Evolutionary conservation across 2,797 vertebrate species (phyloP).

Genomic region (Aotus griseimembra): DNA sequence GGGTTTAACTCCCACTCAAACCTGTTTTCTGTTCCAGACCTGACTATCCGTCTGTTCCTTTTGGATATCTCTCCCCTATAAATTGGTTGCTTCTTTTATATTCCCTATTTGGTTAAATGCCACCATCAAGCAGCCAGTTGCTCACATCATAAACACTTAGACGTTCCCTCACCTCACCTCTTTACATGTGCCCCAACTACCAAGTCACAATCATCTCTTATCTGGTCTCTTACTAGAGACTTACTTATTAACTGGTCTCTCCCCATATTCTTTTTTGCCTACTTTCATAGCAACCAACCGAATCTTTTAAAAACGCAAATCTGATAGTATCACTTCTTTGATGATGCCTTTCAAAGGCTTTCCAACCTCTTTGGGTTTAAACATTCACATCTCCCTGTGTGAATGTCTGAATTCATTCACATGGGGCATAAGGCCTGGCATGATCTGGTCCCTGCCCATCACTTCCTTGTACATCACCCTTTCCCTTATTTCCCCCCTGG

Average conservation of each 20-base stretch:
- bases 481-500: neutral
- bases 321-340: neutral
- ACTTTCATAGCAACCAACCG: neutral
- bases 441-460: neutral
- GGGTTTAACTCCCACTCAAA: neutral
- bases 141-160: neutral
- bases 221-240: neutral
- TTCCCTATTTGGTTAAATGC: neutral
- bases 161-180: neutral
- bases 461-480: neutral
- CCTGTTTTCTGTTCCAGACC: neutral
- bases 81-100: neutral
- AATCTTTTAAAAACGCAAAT: neutral
- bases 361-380: neutral
- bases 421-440: neutral
- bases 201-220: neutral
- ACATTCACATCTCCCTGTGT: neutral
- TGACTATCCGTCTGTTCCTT: neutral
- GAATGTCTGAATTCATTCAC: neutral
- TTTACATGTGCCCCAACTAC: neutral
- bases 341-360: neutral
- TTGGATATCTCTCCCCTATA: neutral
- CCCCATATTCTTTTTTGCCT: neutral
- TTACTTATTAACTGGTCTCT: neutral
- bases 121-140: neutral